Percentiles rank a stretch among this genome's conserved stretches.
Conservation (phyloP, 2,113 vertebrate species). For the Murina feae region DNA sequence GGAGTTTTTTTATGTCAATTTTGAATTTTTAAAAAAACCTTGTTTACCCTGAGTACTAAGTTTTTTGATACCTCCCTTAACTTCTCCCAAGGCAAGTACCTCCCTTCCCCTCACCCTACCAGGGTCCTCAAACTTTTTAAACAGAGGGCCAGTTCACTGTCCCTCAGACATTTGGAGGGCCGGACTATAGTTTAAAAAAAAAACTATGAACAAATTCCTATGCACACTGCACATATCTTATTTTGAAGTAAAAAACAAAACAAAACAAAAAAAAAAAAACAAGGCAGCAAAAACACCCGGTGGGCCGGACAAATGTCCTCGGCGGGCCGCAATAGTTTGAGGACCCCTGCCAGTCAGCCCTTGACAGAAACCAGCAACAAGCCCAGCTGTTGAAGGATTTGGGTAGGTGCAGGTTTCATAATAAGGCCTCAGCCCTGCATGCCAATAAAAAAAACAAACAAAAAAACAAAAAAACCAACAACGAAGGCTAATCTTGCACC, state of each 20-base stretch:
- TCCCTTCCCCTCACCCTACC: background rate
- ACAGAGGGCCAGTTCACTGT: too few relatives aligned
- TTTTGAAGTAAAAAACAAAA: too few relatives aligned
- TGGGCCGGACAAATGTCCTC: too few relatives aligned
- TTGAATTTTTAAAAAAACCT: background rate
- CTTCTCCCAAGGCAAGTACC: background rate
- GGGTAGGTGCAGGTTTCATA: background rate
- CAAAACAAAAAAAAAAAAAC: too few relatives aligned
- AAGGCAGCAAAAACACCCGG: too few relatives aligned
- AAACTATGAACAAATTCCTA: too few relatives aligned
- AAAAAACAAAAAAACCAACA: too few relatives aligned
- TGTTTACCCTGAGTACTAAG: background rate
- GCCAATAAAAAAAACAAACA: background rate
- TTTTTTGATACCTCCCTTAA: background rate
- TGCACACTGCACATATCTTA: too few relatives aligned
- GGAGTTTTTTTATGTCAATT: background rate
- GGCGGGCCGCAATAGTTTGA: too few relatives aligned
- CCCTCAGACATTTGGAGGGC: too few relatives aligned
- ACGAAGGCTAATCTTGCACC: constrained; percentile 72
- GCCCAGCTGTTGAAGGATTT: background rate
- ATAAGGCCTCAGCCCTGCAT: background rate
- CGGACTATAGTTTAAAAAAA: too few relatives aligned
- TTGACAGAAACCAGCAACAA: background rate
- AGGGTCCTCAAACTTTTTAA: too few relatives aligned
- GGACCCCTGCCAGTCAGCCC: background rate